Percentiles rank a stretch among this genome's conserved stretches.
phyloP scores from a whole-genome alignment of 2,797 vertebrate genomes.

The Channa striata region DNA sequence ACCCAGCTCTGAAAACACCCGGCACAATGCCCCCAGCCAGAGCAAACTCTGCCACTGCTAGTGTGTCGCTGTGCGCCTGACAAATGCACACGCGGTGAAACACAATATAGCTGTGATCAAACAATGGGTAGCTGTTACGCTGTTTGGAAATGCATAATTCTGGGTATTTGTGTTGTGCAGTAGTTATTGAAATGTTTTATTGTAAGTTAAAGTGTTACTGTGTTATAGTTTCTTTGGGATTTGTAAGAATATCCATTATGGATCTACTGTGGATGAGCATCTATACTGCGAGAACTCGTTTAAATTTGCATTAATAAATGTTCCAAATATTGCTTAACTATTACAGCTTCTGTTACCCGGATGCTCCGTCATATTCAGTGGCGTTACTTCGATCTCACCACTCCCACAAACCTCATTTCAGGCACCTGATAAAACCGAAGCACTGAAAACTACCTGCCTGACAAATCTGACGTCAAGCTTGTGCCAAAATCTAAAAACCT shows the following conservation, averaged over 20 bases:
- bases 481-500: too few species aligned
- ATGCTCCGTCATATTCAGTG: neutral
- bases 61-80: neutral
- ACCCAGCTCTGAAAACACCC: neutral
- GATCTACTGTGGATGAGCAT: too few species aligned
- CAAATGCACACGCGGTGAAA: neutral
- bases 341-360: too few species aligned
- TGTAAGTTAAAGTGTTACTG: neutral
- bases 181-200: neutral
- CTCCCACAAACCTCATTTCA: neutral
- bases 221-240: neutral
- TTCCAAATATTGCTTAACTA: too few species aligned
- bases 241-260: too few species aligned
- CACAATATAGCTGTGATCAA: neutral
- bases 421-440: neutral
- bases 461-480: neutral
- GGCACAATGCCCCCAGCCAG: neutral
- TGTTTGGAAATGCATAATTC: neutral
- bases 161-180: neutral
- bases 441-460: neutral
- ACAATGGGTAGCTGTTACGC: neutral
- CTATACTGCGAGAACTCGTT: too few species aligned
- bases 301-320: neutral
- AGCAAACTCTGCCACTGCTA: neutral
- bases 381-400: neutral